phyloP scores from a whole-genome alignment of 2,113 vertebrate genomes.

The Octodon degus region DNA sequence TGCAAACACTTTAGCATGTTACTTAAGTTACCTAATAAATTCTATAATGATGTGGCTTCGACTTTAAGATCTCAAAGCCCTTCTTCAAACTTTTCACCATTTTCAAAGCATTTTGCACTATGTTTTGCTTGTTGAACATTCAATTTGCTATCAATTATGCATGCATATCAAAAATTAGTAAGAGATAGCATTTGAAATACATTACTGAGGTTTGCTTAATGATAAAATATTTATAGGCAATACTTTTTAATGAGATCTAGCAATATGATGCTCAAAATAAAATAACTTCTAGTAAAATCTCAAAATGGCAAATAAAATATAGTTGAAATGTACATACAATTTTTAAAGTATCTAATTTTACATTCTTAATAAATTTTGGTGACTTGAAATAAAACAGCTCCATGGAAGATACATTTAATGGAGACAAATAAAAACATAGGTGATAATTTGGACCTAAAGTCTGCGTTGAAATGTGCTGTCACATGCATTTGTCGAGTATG shows the following conservation, averaged over 20 bases:
- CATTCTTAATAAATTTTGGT: neutral
- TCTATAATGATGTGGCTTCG: neutral
- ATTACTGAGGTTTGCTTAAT: neutral
- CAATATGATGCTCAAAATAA: neutral
- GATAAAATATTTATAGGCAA: neutral
- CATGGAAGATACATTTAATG: neutral
- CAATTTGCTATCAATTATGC: neutral
- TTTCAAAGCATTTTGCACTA: neutral
- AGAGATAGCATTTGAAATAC: neutral
- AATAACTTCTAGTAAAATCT: constrained; percentile 1
- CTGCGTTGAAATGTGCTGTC: neutral
- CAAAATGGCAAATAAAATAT: neutral
- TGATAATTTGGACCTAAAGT: neutral
- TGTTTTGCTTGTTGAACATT: neutral
- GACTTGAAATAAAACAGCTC: neutral
- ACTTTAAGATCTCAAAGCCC: neutral
- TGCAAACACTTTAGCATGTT: neutral
- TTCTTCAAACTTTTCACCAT: neutral
- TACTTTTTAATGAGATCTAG: neutral
- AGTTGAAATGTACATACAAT: neutral
- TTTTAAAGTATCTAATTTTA: constrained; percentile 25
- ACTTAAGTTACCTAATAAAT: neutral
- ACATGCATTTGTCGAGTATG: neutral
- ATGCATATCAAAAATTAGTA: neutral
- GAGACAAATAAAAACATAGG: neutral